These are phyloP conservation scores for Sceliomorpha sp. DNA, from an alignment of 2,888 invertebrate species.

Conservation along the genomic window DNA sequence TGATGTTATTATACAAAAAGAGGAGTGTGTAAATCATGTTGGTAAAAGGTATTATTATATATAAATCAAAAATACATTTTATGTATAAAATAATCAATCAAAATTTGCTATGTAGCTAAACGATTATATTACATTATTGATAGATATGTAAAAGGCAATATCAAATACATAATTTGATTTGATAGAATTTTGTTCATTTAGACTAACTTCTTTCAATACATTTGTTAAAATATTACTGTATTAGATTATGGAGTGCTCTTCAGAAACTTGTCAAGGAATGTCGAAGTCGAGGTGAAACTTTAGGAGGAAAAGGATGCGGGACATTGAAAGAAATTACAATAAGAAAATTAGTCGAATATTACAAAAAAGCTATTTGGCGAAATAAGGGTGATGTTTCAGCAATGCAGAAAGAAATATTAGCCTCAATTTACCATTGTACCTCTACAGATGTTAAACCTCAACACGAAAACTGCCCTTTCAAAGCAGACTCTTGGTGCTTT, in stretches of 20 bases:
- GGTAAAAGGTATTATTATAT: no score
- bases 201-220: neutral
- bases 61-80: no score
- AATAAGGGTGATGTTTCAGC: neutral
- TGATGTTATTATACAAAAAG: neutral
- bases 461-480: neutral
- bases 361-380: neutral
- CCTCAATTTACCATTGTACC: neutral
- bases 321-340: conserved; percentile 15
- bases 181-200: neutral
- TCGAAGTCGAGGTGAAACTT: no score
- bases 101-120: no score
- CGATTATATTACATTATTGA: no score
- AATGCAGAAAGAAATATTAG: neutral
- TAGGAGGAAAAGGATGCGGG: conserved; percentile 5
- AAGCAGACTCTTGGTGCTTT: neutral
- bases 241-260: neutral
- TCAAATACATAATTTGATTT: no score
- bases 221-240: neutral
- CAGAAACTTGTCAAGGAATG: no score
- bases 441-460: neutral
- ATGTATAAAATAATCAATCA: conserved; percentile 2
- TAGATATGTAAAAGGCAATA: no score
- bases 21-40: neutral
- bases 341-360: neutral